phyloP scores from a whole-genome alignment of 2,797 vertebrate genomes.

The Ctenopoma kingsleyae region DNA sequence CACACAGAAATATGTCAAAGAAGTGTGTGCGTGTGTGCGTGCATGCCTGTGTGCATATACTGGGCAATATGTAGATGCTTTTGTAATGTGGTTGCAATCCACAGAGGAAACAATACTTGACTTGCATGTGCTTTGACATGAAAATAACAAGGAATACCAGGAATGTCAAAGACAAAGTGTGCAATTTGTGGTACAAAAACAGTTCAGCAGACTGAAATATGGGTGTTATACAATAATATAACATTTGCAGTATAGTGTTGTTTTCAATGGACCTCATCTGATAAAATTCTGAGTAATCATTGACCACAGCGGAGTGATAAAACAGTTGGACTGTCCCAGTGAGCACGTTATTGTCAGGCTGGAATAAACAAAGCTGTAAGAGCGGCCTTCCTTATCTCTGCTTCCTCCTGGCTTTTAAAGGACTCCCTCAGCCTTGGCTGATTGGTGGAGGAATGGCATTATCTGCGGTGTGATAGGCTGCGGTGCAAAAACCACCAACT shows the following conservation, averaged over 20 bases:
- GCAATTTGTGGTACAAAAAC: neutral
- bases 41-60: neutral
- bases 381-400: constrained; percentile 69
- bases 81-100: constrained; percentile 35
- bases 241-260: neutral
- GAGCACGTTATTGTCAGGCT: constrained; percentile 67
- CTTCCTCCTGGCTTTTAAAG: constrained; percentile 68
- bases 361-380: constrained; percentile 78
- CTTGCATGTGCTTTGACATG: constrained; percentile 11
- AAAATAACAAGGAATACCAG: constrained; percentile 1
- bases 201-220: neutral
- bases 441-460: constrained; percentile 73
- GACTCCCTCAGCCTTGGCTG: constrained; percentile 54
- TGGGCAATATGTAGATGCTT: constrained; percentile 32
- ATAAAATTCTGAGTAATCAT: constrained; percentile 45
- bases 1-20: constrained; percentile 12
- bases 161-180: constrained; percentile 18
- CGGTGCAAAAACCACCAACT: constrained; percentile 64
- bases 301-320: constrained; percentile 45
- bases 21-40: constrained; percentile 12
- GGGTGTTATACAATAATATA: constrained; percentile 2
- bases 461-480: constrained; percentile 76
- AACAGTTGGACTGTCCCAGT: constrained; percentile 39
- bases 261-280: constrained; percentile 21
- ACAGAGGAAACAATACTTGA: constrained; percentile 33